Conservation (phyloP, 1,140 invertebrate genomes). For the Magallana gigas region DNA sequence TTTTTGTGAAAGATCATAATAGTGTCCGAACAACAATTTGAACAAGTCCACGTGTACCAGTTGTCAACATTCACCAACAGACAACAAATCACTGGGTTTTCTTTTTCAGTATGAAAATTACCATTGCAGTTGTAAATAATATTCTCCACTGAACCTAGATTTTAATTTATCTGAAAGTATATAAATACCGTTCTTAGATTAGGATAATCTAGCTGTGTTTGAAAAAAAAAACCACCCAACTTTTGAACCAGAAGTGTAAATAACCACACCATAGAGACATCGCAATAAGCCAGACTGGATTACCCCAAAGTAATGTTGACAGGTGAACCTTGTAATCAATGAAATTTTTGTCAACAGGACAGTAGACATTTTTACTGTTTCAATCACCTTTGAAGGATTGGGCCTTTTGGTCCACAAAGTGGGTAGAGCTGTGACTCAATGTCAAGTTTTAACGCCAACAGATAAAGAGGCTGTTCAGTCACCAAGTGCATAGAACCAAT, state of each 20-base stretch:
- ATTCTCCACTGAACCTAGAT: too few relatives aligned
- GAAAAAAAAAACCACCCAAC: background rate
- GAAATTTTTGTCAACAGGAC: constrained; percentile 1
- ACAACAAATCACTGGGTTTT: too few relatives aligned
- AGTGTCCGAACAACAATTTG: too few relatives aligned
- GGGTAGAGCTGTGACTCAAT: background rate
- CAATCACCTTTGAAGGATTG: background rate
- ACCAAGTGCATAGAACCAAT: background rate
- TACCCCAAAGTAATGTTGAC: background rate
- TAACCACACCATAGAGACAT: background rate
- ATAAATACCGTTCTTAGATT: too few relatives aligned
- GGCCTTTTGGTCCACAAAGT: background rate
- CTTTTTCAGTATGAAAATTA: too few relatives aligned
- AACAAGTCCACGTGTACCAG: too few relatives aligned
- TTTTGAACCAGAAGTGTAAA: background rate
- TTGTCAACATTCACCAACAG: too few relatives aligned
- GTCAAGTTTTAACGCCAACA: background rate
- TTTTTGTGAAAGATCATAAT: too few relatives aligned
- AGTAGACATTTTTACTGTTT: constrained; percentile 6
- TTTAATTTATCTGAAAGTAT: too few relatives aligned
- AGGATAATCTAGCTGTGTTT: too few relatives aligned
- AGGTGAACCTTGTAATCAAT: constrained; percentile 14
- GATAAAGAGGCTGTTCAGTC: background rate
- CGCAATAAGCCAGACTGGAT: background rate
- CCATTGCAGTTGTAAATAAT: too few relatives aligned